phyloP scores from a whole-genome alignment of 2,797 vertebrate species.

The Dendrocincla fuliginosa region DNA sequence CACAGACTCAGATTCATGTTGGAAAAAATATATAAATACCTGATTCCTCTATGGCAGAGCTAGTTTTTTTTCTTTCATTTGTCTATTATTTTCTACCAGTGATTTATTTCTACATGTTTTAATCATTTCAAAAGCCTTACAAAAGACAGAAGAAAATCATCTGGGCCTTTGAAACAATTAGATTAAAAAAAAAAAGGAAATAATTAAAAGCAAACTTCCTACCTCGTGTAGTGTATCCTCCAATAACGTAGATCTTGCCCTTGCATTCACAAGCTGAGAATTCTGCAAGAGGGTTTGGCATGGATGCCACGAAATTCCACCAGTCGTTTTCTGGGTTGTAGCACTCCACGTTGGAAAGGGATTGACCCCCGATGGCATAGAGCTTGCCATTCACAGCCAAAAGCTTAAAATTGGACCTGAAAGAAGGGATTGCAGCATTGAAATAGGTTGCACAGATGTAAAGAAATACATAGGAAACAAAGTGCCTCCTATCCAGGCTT shows the following conservation, averaged over 20 bases:
- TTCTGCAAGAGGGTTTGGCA: constrained; percentile 90
- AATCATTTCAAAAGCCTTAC: neutral
- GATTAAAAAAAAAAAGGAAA: neutral
- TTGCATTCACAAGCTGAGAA: constrained; percentile 96
- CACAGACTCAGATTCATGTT: neutral
- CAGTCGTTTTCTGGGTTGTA: constrained; percentile 92
- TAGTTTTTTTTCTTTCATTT: neutral
- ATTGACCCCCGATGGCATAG: constrained; percentile 92
- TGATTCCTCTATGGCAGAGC: neutral
- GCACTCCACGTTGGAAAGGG: constrained; percentile 91
- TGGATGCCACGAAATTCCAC: constrained; percentile 91
- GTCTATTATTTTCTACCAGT: neutral
- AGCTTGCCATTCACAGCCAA: constrained; percentile 89
- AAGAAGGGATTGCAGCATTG: constrained; percentile 22
- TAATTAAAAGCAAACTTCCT: neutral
- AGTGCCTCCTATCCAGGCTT: neutral
- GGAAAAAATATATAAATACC: neutral
- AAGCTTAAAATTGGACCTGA: constrained; percentile 95
- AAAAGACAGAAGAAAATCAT: neutral
- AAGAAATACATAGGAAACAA: neutral
- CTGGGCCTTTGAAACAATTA: neutral
- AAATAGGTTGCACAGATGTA: neutral
- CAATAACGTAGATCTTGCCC: constrained; percentile 93
- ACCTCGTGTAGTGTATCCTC: constrained; percentile 96
- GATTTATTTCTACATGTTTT: neutral